These are phyloP conservation scores for Lasioglossum leucozonium DNA, from an alignment of 2,888 invertebrate species.

Conservation along the genomic window DNA sequence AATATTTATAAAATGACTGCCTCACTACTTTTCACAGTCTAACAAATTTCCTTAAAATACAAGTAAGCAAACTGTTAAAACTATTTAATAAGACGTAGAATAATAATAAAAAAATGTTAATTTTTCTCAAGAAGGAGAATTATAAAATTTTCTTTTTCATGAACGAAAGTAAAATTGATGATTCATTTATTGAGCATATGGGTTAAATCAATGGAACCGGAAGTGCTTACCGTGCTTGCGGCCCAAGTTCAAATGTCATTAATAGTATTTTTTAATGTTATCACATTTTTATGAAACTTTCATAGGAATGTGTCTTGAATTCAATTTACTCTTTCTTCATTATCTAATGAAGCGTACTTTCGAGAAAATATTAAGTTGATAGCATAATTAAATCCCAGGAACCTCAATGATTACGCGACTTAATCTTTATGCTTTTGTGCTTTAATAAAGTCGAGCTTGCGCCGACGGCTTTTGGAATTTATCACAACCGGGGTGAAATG, in stretches of 20 bases:
- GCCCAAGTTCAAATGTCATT: background rate
- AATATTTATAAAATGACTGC: background rate
- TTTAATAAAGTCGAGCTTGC: background rate
- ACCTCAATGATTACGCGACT: background rate
- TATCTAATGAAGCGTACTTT: background rate
- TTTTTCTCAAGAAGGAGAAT: background rate
- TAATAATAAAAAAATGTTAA: background rate
- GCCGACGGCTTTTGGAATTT: background rate
- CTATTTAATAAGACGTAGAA: background rate
- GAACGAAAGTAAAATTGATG: background rate
- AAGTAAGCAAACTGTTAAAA: background rate
- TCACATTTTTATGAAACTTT: too few relatives aligned
- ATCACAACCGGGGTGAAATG: background rate
- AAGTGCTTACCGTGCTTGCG: background rate
- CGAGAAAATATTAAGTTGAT: background rate
- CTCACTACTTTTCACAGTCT: background rate
- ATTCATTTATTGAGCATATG: background rate
- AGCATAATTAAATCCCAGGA: background rate
- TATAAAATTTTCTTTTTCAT: background rate
- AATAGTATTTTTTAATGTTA: background rate
- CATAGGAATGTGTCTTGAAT: background rate
- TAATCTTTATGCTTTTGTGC: background rate
- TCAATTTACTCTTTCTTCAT: background rate
- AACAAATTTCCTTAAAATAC: background rate
- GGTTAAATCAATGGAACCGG: background rate